Evolutionary conservation across 2,888 invertebrate genomes (phyloP).

Genomic region (Hydriomena furcata): DNA sequence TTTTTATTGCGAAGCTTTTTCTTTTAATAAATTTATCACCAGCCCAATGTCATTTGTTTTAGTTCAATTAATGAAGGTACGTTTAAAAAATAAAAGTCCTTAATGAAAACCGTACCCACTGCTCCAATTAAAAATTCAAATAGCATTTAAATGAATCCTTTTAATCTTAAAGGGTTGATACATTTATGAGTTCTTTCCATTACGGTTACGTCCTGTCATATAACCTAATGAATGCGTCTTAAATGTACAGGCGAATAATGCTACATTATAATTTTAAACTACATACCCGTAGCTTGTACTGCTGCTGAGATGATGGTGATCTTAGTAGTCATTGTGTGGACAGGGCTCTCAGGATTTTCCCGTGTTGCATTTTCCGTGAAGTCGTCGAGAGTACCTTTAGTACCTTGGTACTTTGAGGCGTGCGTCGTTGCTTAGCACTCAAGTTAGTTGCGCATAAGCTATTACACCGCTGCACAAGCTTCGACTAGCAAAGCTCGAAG

Average conservation of each 20-base stretch:
- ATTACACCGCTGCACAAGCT: constrained; percentile 42
- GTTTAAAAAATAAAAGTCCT: constrained; percentile 18
- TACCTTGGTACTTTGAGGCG: constrained; percentile 35
- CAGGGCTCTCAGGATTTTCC: constrained; percentile 47
- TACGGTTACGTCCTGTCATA: constrained; percentile 1
- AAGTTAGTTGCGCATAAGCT: constrained; percentile 46
- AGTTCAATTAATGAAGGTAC: constrained; percentile 12
- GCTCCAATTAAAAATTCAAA: constrained; percentile 21
- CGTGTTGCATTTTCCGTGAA: constrained; percentile 60
- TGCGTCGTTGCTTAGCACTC: constrained; percentile 44
- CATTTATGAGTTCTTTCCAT: constrained; percentile 9
- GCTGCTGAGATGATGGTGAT: constrained; percentile 18
- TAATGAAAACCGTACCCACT: constrained; percentile 22
- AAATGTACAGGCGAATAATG: not conserved
- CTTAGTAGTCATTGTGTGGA: constrained; percentile 44
- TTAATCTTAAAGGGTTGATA: constrained; percentile 9
- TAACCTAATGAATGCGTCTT: constrained; percentile 5
- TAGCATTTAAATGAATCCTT: constrained; percentile 11
- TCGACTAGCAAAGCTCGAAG: constrained; percentile 33
- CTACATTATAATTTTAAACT: constrained; percentile 14
- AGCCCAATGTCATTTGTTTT: constrained; percentile 10
- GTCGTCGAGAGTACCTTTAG: constrained; percentile 39
- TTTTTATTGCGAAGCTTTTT: not conserved
- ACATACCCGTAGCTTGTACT: constrained; percentile 2
- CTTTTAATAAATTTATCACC: constrained; percentile 7